These are phyloP conservation scores for Augochlorella aurata DNA, from an alignment of 2,888 invertebrate genomes.

Conservation along the genomic window DNA sequence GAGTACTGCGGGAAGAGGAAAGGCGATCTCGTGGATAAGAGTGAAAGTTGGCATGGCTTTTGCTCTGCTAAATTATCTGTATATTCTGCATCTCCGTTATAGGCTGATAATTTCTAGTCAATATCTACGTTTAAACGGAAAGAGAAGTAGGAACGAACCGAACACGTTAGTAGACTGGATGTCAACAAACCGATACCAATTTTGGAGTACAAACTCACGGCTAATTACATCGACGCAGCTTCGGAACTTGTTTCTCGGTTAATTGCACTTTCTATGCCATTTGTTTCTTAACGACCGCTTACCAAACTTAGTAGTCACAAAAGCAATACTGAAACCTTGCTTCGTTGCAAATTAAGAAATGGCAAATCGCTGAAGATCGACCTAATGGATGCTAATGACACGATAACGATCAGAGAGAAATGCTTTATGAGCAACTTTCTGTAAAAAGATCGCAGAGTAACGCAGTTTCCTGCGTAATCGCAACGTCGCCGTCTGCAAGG, in stretches of 20 bases:
- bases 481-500: not conserved
- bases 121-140: not conserved
- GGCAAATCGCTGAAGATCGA: not conserved
- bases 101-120: conserved; percentile 2
- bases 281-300: not conserved
- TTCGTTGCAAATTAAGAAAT: not conserved
- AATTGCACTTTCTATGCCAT: conserved; percentile 3
- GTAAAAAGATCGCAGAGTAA: not conserved
- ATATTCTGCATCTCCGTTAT: conserved; percentile 23
- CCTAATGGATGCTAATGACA: not conserved
- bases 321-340: not conserved
- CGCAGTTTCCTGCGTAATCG: not conserved
- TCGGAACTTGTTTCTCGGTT: not conserved
- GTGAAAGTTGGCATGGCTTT: conserved; percentile 71
- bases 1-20: conserved; percentile 50
- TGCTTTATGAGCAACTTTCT: not conserved
- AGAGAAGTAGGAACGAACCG: not conserved
- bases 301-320: conserved; percentile 4
- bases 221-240: conserved; percentile 1
- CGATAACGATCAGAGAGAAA: not conserved
- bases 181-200: conserved; percentile 10
- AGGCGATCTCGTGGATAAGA: conserved; percentile 69
- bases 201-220: not conserved
- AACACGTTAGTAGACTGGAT: not conserved
- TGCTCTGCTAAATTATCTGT: conserved; percentile 55